Evolutionary conservation across 1,140 invertebrate species (phyloP).

Genomic region (Rhagoletis pomonella): DNA sequence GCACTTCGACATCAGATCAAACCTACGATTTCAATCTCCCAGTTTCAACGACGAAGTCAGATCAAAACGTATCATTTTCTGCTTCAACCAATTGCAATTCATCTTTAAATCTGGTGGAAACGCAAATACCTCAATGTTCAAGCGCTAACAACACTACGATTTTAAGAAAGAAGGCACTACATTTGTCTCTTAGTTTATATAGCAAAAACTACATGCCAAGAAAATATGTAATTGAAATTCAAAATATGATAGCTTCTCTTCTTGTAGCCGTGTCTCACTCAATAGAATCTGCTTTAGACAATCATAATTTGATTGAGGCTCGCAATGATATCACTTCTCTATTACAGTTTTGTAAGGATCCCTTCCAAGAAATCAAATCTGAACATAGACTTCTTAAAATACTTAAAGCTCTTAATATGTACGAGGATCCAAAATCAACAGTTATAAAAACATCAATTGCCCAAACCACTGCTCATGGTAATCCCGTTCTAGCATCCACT

Average conservation of each 20-base stretch:
- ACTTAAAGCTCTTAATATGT: conserved; percentile 49
- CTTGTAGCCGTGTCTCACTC: conserved; percentile 35
- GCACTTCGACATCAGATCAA: conserved; percentile 9
- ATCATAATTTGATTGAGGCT: background rate
- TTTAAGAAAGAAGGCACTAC: conserved; percentile 52
- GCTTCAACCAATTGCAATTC: background rate
- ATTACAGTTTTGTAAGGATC: conserved; percentile 47
- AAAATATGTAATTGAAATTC: conserved; percentile 26
- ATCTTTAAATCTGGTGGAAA: conserved; percentile 29
- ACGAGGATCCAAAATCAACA: conserved; percentile 47
- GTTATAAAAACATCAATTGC: conserved; percentile 37
- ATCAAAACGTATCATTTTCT: conserved; percentile 19
- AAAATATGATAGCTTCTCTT: conserved; percentile 40
- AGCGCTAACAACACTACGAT: background rate
- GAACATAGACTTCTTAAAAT: conserved; percentile 55
- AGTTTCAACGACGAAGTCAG: background rate
- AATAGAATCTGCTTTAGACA: conserved; percentile 41
- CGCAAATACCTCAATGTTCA: background rate
- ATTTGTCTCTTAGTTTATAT: conserved; percentile 50
- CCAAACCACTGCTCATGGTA: conserved; percentile 2
- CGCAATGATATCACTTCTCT: background rate
- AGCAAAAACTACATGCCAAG: conserved; percentile 33
- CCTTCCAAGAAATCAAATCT: too few species aligned
- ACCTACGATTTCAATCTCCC: conserved; percentile 3
- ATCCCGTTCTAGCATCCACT: conserved; percentile 42